Evolutionary conservation across 2,888 invertebrate genomes (phyloP).

Genomic region (Enoplolaimus lenunculus): DNA sequence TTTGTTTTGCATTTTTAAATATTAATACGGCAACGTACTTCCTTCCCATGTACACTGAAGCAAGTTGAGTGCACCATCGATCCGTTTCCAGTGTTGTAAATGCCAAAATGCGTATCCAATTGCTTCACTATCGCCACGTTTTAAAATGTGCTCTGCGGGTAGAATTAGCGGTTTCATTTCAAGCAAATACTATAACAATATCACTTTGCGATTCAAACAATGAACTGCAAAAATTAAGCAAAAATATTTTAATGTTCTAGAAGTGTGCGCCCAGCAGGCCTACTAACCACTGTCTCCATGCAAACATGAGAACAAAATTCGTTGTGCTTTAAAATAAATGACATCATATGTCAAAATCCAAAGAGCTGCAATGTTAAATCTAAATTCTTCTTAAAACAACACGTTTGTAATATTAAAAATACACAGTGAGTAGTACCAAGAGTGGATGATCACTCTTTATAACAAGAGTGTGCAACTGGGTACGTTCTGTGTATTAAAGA

Average conservation of each 20-base stretch:
- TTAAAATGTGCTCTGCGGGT: constrained; percentile 89
- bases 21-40: too few relatives aligned
- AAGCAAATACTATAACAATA: constrained; percentile 55
- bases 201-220: too few relatives aligned
- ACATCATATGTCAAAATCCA: neutral
- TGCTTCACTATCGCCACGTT: constrained; percentile 82
- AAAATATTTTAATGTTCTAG: neutral
- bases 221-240: constrained; percentile 10
- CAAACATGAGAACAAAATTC: neutral
- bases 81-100: constrained; percentile 84
- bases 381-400: too few relatives aligned
- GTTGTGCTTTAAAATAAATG: neutral
- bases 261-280: too few relatives aligned
- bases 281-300: neutral
- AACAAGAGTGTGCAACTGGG: too few relatives aligned
- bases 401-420: too few relatives aligned
- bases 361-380: too few relatives aligned
- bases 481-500: too few relatives aligned
- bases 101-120: constrained; percentile 91
- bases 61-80: constrained; percentile 80
- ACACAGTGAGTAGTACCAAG: too few relatives aligned
- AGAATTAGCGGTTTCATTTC: constrained; percentile 86
- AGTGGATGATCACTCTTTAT: too few relatives aligned
- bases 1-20: too few relatives aligned
- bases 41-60: constrained; percentile 85